Base-by-base conservation (phyloP, 2,113 vertebrate species). In the Scomber japonicus region DNA sequence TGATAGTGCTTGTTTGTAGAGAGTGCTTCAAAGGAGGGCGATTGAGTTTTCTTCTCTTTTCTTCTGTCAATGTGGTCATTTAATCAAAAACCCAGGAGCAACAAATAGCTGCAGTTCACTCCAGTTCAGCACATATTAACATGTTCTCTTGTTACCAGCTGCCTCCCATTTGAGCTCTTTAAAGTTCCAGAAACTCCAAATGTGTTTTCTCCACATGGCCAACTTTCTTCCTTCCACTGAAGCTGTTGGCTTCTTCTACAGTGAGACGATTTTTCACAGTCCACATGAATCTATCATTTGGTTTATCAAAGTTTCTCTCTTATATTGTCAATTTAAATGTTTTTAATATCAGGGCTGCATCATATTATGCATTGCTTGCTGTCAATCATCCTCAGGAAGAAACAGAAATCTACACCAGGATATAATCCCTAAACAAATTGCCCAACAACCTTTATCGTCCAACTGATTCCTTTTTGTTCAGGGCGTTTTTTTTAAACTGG, bases 221-320 rank as follows among this genome's bases (percentile, higher is more conserved):
- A 12, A 11, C 21, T 81, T 63, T 3, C 49, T 45, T 49, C 7
- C 14, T 17, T 13, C 35, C 30, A 15, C 72, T 44, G 27, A 56
- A 55, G 27, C 7, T 48, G 11, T 35, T 81, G 46, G 24, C 53
- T 62, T 66, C 53, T 62, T 66, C 67, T 30, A 1, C 13, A 21
- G 54, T 40, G 62, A 60, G 27, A 73, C 45, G 60, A 62, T 68
- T 60, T 55, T 44, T 59, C 24, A 14, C 21, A 15, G 48, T 81
- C 67, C 65, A 72, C 54, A 40, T 24, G 60, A 78, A 68, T 46
- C 65, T 74, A 66, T 49, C 9, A 83, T 82, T 78, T 77, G 81
- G 69, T 88, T 70, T n/a, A 14, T 71, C 21, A 65, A 65, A 12
- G 56, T 64, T 49, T 51, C 15, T 81, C 40, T 71, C 54, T 70